These are phyloP conservation scores for Sebastiscus tertius DNA, from an alignment of 2,797 vertebrate genomes.

Conservation along the genomic window DNA sequence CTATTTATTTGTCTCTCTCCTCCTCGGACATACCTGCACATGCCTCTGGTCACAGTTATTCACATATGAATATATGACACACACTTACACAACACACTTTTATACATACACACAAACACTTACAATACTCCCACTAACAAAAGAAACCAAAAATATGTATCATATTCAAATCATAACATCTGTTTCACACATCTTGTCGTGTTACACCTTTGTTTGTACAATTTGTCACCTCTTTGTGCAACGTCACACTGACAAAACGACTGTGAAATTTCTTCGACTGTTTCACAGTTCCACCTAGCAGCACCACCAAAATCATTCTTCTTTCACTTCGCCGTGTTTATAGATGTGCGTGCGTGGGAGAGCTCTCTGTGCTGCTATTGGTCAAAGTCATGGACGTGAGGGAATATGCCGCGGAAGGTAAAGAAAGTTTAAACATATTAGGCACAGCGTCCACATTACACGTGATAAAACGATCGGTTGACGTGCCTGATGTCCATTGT, in stretches of 20 bases:
- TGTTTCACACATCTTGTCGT: neutral
- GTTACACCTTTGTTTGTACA: neutral
- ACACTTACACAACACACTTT: too few relatives aligned
- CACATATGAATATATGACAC: too few relatives aligned
- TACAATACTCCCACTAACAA: too few relatives aligned
- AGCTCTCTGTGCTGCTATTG: neutral
- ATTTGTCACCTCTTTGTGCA: neutral
- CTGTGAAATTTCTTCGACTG: neutral
- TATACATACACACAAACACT: too few relatives aligned
- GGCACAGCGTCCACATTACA: neutral
- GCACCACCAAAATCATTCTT: accelerated
- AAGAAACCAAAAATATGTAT: too few relatives aligned
- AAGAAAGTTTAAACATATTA: neutral
- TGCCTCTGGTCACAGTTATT: too few relatives aligned
- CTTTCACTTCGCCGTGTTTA: neutral
- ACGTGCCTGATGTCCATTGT: neutral
- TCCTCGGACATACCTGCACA: too few relatives aligned
- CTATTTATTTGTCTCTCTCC: too few relatives aligned
- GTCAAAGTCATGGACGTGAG: neutral
- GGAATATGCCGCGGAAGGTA: neutral
- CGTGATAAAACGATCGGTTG: neutral
- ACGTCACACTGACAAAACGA: neutral
- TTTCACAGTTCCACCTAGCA: neutral
- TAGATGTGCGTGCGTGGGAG: neutral
- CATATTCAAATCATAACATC: neutral